Evolutionary conservation across 2,888 invertebrate species (phyloP), one percentile per base, ranked within the genome.

Genomic region (Tetragonula carbonaria): DNA sequence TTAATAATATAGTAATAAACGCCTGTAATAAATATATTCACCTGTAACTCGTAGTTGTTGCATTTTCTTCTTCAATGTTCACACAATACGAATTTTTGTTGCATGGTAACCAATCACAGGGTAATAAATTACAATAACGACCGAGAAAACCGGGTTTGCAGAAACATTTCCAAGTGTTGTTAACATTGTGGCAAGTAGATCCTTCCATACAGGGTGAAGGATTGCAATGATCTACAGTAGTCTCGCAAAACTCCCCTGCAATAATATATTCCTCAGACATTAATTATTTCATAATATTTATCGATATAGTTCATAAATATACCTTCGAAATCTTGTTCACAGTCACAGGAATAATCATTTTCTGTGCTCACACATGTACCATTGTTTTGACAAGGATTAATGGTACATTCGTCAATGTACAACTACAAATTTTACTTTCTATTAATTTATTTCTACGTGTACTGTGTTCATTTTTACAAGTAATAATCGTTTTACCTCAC

Each of bases 31-130:
- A 45, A 45, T 45, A 8, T 45, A 45, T 11, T 63, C 65, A 95
- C 95, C 92, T 94, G 90, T 95, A 96, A 91, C 95, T 95, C 28
- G 92, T 86, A 88, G 91, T 94, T 0, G 95, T 95, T 3, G 95
- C 93, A 74, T 95, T 94, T 23, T 90, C 88, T 66, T 93, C 92
- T 16, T 92, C 91, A 11, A 95, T 85, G 90, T 96, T 95, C 2
- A 95, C 83, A 87, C 96, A 96, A 72, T 95, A 93, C 1, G 94
- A 91, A 87, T 95, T 95, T 21, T 86, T 86, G 63, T 93, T 93
- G 88, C 96, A 96, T 0, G 96, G 96, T 72, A 95, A 91, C 90
- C 95, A 95, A 87, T 95, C 95, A 90, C 97, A 97, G 8, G 97
- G 95, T 65, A 95, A 89, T 50, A 95, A 92, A 90, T 95, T 95